Evolutionary conservation across 92 coral and sea anemone genomes (phyloP), one percentile per base, ranked within the genome.

Genomic region (Metridium senile): DNA sequence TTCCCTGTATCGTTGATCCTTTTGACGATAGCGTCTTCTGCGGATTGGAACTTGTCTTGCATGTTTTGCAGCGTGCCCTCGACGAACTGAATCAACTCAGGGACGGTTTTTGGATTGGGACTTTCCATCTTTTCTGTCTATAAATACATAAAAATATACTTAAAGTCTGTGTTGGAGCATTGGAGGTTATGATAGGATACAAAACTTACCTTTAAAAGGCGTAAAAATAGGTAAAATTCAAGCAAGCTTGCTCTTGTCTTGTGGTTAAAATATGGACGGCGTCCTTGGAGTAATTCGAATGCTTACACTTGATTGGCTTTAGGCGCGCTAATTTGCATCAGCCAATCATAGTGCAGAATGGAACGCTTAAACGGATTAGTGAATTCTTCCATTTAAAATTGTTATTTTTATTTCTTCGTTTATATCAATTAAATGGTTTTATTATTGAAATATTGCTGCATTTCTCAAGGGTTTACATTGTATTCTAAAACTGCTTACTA

Each of bases 31-130:
- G 96, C 75, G 62, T 93, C 94, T 52, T 96, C 99, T 7, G 97
- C 94, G 46, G 69, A 68, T 82, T 92, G 97, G 69, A 96, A 85
- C 86, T 92, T 96, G 74, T 92, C 97, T 66, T 96, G 99, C 91
- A 96, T 93, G 78, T 72, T 88, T 18, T 93, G 94, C 23, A 96
- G 78, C 16, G 97, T 89, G 35, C 88, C 80, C 76, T 96, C 98
- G 62, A 96, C 97, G 23, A 96, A 92, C 62, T 92, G 97, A 75
- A 93, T 96, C 68, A 96, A 66, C 27, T 96, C 99, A 23, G 93
- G 93, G 18, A 91, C 99, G 4, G 87, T 86, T 43, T 88, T 92
- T 0, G 99, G 99, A 53, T 84, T 81, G 57, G 89, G 94, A 86
- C 83, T 87, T 10, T 66, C 82, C 69, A 65, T 62, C 32, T 31